phyloP scores from a whole-genome alignment of 2,888 invertebrate genomes.

The Ganaspis brasiliensis region DNA sequence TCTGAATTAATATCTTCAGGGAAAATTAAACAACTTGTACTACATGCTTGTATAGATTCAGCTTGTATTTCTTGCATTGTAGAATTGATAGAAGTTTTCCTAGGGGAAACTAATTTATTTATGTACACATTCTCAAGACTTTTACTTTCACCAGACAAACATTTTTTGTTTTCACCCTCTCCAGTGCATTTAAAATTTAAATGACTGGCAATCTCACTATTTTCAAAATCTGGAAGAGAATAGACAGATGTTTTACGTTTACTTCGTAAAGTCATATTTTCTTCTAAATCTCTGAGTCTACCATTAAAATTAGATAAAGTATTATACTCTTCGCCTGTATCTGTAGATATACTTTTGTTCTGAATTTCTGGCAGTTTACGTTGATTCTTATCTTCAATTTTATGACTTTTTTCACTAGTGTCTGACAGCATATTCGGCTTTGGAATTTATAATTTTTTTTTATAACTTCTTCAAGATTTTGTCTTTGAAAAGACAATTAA shows the following conservation, averaged over 20 bases:
- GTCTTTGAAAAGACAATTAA: constrained; percentile 68
- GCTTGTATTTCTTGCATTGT: constrained; percentile 58
- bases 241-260: constrained; percentile 67
- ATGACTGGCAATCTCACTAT: constrained; percentile 58
- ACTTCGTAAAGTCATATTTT: constrained; percentile 60
- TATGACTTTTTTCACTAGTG: constrained; percentile 57
- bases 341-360: constrained; percentile 58
- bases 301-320: constrained; percentile 59
- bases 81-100: constrained; percentile 52
- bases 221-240: constrained; percentile 64
- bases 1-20: constrained; percentile 9
- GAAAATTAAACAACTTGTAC: constrained; percentile 5
- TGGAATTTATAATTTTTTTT: constrained; percentile 75
- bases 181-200: constrained; percentile 55
- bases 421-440: constrained; percentile 65
- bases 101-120: constrained; percentile 20
- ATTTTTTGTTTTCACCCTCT: constrained; percentile 41
- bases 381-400: constrained; percentile 58
- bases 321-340: constrained; percentile 38
- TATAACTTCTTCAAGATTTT: constrained; percentile 72
- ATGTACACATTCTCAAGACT: constrained; percentile 13
- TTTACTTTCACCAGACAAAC: constrained; percentile 3
- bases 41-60: constrained; percentile 48
- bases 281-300: constrained; percentile 30
- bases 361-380: constrained; percentile 57